Base-by-base conservation (phyloP, 1,140 invertebrate species). In the Halesus radiatus region DNA sequence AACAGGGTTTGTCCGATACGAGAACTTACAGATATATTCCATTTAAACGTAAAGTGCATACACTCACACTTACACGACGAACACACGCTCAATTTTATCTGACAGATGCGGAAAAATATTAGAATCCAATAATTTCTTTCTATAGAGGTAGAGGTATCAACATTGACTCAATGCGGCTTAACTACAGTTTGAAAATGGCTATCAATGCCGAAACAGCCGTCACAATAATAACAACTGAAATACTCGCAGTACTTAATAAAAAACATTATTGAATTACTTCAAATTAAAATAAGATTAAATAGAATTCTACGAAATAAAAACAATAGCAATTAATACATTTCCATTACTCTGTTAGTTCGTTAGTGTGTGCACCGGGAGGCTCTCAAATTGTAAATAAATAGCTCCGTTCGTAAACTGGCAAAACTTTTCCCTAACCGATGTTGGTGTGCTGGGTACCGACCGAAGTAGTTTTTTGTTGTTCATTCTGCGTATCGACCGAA, bases 391-490 rank as follows among this genome's bases (percentile, higher is more conserved):
- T 66, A 54, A 58, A 45, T 66, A 54, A 58, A 45, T 53, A 70
- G 20, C 37, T 72, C 23, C 32, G 10, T 56, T 52, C 13, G 66
- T 56, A 78, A 13, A 18, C 60, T 54, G 23, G 22, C 66, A 10
- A 70, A 78, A 70, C 64, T 78, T 50, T 23, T 16, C 68, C 23
- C 53, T 3, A 50, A 18, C 76, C 66, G 58, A 52, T 72, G 45
- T 53, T 13, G 7, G 37, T 0, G 37, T 45, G 13, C 0, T 45
- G 13, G 1, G 37, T 13, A 13, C 37, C 23, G 45, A 72, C 3
- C 26, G 5, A 29, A 74, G 79, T 73, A 82, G 81, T 82, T 82
- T 82, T 76, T 58, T 80, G 73, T 73, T 74, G 64, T 76, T 74
- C 66, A 50, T 72, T 78, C 18, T 18, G 53, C 37, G 29, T n/a